phyloP scores from a whole-genome alignment of 2,797 vertebrate genomes.

The Macroramphosus scolopax region DNA sequence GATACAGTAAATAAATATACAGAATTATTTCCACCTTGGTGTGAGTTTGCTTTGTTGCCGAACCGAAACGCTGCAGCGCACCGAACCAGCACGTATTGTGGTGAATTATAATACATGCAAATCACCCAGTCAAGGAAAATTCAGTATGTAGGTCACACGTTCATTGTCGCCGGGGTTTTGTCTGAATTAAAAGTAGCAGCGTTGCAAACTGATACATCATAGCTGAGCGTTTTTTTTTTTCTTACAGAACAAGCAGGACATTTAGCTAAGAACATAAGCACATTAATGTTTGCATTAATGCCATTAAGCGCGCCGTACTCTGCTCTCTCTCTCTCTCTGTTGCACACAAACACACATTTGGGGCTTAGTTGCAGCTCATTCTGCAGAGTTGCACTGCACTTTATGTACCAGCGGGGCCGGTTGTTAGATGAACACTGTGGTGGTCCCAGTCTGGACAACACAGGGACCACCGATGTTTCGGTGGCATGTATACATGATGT shows the following conservation, averaged over 20 bases:
- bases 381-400: slow-evolving; percentile 23
- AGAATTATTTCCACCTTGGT: too few relatives aligned
- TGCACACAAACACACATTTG: slow-evolving; percentile 1
- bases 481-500: too few relatives aligned
- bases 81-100: background rate
- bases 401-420: slow-evolving; percentile 16
- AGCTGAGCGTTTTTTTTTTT: slow-evolving; percentile 42
- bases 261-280: slow-evolving; percentile 70
- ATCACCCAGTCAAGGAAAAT: slow-evolving; percentile 8
- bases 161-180: slow-evolving; percentile 3
- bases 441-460: slow-evolving; percentile 27
- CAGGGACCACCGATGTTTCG: slow-evolving; percentile 19
- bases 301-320: slow-evolving; percentile 54
- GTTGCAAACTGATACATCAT: slow-evolving; percentile 19
- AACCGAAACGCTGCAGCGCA: too few relatives aligned
- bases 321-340: slow-evolving; percentile 9
- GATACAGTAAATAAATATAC: too few relatives aligned
- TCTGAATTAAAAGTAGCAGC: slow-evolving; percentile 20
- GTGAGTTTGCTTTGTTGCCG: too few relatives aligned
- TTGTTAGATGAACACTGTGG: slow-evolving; percentile 33
- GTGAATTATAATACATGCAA: slow-evolving; percentile 8
- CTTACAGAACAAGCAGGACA: slow-evolving; percentile 43
- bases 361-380: slow-evolving; percentile 33
- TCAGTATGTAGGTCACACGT: slow-evolving; percentile 41
- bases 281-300: slow-evolving; percentile 70